Evolutionary conservation across 2,888 invertebrate genomes (phyloP).

Genomic region (Lepetodrilus schrolli): DNA sequence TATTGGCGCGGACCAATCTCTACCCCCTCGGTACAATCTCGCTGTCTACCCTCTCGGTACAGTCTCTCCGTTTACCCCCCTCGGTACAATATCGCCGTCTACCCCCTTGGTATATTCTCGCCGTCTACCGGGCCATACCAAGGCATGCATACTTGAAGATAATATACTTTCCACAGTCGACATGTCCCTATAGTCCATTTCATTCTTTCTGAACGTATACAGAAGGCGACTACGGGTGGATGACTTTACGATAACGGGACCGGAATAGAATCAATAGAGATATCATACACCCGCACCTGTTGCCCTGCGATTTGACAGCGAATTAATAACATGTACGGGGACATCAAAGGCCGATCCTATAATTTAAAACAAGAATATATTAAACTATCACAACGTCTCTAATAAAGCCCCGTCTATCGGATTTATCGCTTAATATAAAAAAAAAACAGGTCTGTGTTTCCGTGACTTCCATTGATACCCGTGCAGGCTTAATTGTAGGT

Average conservation of each 20-base stretch:
- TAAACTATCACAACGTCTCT: not conserved
- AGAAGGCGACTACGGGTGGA: not conserved
- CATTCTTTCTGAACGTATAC: not conserved
- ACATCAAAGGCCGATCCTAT: conserved; percentile 19
- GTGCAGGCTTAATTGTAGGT: no score
- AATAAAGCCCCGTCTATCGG: not conserved
- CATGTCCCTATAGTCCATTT: not conserved
- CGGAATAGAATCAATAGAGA: not conserved
- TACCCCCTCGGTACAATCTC: no score
- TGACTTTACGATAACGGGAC: not conserved
- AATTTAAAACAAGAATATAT: conserved; percentile 19
- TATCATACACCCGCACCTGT: not conserved
- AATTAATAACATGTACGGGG: not conserved
- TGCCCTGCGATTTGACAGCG: not conserved
- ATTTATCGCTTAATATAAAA: conserved; percentile 8
- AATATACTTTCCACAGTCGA: not conserved
- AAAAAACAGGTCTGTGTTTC: no score
- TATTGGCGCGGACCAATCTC: no score
- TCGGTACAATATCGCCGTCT: no score
- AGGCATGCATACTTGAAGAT: not conserved
- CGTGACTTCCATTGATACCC: no score
- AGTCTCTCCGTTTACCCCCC: no score
- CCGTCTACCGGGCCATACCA: no score
- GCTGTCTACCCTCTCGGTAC: no score
- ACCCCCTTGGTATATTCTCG: no score